A percentile compares a stretch with the other conserved stretches of the same genome.
These are phyloP conservation scores for Philaethria dido DNA, from an alignment of 2,888 invertebrate species.

Conservation along the genomic window DNA sequence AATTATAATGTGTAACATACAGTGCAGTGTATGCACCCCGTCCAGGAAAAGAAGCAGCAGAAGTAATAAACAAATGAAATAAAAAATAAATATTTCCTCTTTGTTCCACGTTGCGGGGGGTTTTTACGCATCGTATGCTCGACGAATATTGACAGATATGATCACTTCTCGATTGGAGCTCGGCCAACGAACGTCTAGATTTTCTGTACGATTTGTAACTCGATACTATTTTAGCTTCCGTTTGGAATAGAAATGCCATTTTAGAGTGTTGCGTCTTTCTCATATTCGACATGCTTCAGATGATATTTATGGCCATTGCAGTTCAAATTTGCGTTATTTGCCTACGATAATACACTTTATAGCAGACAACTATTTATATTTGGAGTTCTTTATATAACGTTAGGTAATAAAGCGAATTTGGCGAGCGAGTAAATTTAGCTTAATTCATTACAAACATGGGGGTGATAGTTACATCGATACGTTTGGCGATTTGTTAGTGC, in stretches of 20 bases:
- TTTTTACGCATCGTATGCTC: slow-evolving; percentile 72
- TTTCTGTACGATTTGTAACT: slow-evolving; percentile 79
- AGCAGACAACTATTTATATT: slow-evolving; percentile 17
- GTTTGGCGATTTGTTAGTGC: slow-evolving; percentile 39
- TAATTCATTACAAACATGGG: slow-evolving; percentile 56
- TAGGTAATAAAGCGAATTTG: slow-evolving; percentile 34
- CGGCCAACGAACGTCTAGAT: slow-evolving; percentile 77
- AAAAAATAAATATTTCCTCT: slow-evolving; percentile 49
- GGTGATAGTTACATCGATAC: slow-evolving; percentile 42
- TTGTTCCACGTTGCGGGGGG: slow-evolving; percentile 53
- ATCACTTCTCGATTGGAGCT: slow-evolving; percentile 80
- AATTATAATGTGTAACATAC: not conserved
- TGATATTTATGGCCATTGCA: slow-evolving; percentile 71
- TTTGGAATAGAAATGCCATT: slow-evolving; percentile 79
- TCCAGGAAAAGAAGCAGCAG: slow-evolving; percentile 15
- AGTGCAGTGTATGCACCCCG: not conserved
- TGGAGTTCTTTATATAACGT: slow-evolving; percentile 20
- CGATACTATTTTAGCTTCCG: slow-evolving; percentile 74
- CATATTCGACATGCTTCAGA: slow-evolving; percentile 68
- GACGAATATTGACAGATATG: slow-evolving; percentile 83
- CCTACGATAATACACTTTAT: slow-evolving; percentile 33
- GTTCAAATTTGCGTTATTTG: slow-evolving; percentile 57
- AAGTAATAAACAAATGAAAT: slow-evolving; percentile 24
- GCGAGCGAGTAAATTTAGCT: slow-evolving; percentile 46
- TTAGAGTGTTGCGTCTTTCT: slow-evolving; percentile 71